These are phyloP conservation scores for Crocuta crocuta DNA, from an alignment of 2,113 vertebrate genomes.

Conservation along the genomic window DNA sequence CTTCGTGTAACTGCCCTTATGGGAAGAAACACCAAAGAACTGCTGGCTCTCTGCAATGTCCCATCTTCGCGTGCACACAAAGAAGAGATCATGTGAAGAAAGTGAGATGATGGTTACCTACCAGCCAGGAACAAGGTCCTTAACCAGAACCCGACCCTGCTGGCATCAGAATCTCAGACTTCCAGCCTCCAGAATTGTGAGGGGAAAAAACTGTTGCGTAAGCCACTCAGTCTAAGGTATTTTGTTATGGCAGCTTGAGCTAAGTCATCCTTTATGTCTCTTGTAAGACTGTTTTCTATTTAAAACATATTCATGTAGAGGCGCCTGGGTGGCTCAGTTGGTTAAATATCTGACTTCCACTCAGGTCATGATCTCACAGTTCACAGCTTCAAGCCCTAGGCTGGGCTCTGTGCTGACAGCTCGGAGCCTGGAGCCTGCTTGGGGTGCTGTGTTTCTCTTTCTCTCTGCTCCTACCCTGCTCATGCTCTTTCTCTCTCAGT, in stretches of 20 bases:
- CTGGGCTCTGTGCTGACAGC: too few relatives aligned
- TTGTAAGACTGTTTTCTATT: neutral
- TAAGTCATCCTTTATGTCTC: neutral
- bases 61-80: neutral
- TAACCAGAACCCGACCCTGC: neutral
- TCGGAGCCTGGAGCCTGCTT: too few relatives aligned
- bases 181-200: too few relatives aligned
- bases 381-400: too few relatives aligned
- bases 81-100: neutral
- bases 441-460: too few relatives aligned
- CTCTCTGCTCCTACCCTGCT: too few relatives aligned
- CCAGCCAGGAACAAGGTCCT: neutral
- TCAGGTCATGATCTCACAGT: too few relatives aligned
- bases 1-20: neutral
- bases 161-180: neutral
- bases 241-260: neutral
- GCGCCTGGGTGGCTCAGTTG: too few relatives aligned
- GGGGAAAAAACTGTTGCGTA: too few relatives aligned
- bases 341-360: too few relatives aligned
- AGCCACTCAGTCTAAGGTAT: neutral
- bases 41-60: neutral
- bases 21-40: neutral
- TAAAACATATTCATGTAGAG: neutral
- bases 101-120: neutral
- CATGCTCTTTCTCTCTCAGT: too few relatives aligned